Percentiles rank a stretch among this genome's conserved stretches.
These are phyloP conservation scores for Diplodus sargus DNA, from an alignment of 2,797 vertebrate genomes.

Conservation along the genomic window DNA sequence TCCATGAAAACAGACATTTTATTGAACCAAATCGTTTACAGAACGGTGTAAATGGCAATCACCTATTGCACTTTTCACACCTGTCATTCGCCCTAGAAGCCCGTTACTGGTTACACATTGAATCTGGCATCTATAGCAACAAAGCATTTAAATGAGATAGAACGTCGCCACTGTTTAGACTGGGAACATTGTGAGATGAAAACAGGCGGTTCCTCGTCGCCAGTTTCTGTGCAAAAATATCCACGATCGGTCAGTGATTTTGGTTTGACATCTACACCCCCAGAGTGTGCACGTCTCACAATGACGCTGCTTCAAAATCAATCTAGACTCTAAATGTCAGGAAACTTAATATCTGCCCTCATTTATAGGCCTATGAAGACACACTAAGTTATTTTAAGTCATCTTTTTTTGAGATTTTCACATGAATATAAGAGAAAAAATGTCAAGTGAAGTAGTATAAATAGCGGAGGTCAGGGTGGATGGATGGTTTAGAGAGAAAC, in stretches of 20 bases:
- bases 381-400: too few species aligned
- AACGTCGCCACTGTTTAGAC: not conserved
- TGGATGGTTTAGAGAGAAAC: too few species aligned
- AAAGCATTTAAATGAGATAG: not conserved
- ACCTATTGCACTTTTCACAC: not conserved
- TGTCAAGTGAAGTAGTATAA: too few species aligned
- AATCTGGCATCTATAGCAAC: constrained; percentile 20
- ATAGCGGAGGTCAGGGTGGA: too few species aligned
- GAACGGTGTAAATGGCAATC: not conserved
- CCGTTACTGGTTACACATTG: not conserved
- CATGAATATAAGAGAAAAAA: too few species aligned
- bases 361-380: not conserved
- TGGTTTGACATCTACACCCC: not conserved
- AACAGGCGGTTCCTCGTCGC: not conserved
- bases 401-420: too few species aligned
- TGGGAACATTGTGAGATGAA: not conserved
- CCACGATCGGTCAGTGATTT: not conserved
- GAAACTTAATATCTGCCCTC: not conserved
- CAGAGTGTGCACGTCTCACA: not conserved
- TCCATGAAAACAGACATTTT: not conserved
- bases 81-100: not conserved
- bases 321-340: not conserved
- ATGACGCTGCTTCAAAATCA: not conserved
- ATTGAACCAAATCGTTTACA: not conserved
- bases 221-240: not conserved